Conservation (phyloP, 2,113 vertebrate species). For the Sapajus apella region DNA sequence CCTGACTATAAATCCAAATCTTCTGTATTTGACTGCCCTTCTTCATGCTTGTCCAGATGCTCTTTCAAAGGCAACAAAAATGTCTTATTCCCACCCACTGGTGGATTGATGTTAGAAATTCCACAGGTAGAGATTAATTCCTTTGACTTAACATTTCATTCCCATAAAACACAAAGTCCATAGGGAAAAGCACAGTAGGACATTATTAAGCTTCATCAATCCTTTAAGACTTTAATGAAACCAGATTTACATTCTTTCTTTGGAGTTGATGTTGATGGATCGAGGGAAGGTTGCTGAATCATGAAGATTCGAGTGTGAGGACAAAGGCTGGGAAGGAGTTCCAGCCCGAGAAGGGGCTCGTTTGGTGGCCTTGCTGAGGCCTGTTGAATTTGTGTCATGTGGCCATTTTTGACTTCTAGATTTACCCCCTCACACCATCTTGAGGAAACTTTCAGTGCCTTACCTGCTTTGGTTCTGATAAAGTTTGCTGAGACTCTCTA, state of each 20-base stretch:
- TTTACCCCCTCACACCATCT: background rate
- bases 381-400: background rate
- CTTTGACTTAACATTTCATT: constrained; percentile 41
- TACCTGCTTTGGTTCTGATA: constrained; percentile 13
- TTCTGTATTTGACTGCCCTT: background rate
- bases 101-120: background rate
- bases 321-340: background rate
- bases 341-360: background rate
- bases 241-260: background rate
- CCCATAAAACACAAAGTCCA: background rate
- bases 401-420: background rate
- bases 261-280: background rate
- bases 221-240: background rate
- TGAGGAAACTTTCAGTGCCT: background rate
- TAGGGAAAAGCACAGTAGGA: background rate
- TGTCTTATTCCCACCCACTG: background rate
- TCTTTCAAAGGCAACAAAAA: background rate
- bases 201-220: background rate
- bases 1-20: background rate
- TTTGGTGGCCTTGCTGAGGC: background rate
- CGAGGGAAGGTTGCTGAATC: background rate
- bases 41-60: background rate
- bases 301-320: background rate
- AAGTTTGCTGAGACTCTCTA: background rate
- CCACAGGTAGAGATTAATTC: background rate